These are phyloP conservation scores for Xestoiulus laeticollis DNA, from an alignment of 2,888 invertebrate species.

Conservation along the genomic window DNA sequence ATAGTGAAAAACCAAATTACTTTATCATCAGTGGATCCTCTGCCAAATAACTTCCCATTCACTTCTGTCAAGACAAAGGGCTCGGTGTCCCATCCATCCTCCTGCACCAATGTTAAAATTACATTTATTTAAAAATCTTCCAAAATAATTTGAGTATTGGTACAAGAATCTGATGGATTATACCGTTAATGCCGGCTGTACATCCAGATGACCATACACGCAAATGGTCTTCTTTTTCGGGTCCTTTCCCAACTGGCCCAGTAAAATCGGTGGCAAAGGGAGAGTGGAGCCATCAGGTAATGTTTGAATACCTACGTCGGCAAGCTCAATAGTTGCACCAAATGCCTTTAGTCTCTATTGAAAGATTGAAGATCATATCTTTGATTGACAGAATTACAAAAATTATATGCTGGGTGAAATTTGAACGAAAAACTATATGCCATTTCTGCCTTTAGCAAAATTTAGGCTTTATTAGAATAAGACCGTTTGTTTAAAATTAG, in stretches of 20 bases:
- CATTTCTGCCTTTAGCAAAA: too few relatives aligned
- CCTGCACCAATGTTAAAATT: conserved; percentile 62
- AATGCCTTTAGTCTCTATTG: conserved; percentile 71
- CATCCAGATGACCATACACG: conserved; percentile 97
- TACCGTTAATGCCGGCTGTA: conserved; percentile 87
- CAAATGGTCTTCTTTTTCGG: conserved; percentile 89
- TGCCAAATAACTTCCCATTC: conserved; percentile 87
- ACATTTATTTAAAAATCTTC: neutral
- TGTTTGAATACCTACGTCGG: conserved; percentile 75
- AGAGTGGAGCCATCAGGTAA: conserved; percentile 77
- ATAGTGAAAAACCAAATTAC: conserved; percentile 59
- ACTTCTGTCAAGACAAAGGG: conserved; percentile 90
- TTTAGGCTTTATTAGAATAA: too few relatives aligned
- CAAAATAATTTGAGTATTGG: neutral
- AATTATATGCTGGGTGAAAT: neutral
- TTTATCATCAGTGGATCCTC: conserved; percentile 94
- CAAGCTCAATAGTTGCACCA: conserved; percentile 77
- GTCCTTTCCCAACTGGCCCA: conserved; percentile 83
- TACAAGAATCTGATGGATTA: neutral
- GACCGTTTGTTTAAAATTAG: too few relatives aligned
- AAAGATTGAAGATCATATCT: conserved; percentile 16
- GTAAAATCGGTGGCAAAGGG: conserved; percentile 84
- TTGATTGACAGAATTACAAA: neutral
- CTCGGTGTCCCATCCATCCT: conserved; percentile 95
- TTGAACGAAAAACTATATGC: too few relatives aligned